Conservation (phyloP, 2,888 invertebrate genomes). For the Cremastobaeus sp. region DNA sequence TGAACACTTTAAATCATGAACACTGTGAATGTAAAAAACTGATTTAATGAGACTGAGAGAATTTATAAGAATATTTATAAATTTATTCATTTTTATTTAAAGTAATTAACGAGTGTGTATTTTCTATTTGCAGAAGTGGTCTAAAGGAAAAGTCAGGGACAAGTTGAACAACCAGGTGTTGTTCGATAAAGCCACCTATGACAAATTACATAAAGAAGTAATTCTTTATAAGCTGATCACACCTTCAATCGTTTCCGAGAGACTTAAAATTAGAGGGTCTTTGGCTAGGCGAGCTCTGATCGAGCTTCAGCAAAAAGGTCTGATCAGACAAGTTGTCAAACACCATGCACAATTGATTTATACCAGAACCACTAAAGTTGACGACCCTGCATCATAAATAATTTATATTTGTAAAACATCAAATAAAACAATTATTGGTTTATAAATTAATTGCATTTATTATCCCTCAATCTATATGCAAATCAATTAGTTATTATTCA, state of each 20-base stretch:
- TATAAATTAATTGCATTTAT: too few species aligned
- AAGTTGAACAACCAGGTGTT: conserved; percentile 99
- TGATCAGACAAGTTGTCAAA: conserved; percentile 97
- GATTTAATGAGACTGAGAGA: conserved; percentile 25
- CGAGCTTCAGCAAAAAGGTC: conserved; percentile 95
- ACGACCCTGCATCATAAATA: conserved; percentile 88
- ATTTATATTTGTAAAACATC: too few species aligned
- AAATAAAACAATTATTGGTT: too few species aligned
- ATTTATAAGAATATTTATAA: neutral
- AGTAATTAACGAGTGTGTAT: neutral
- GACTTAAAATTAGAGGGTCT: conserved; percentile 98
- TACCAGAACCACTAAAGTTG: conserved; percentile 96
- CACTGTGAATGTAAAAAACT: conserved; percentile 17
- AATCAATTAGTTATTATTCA: too few species aligned
- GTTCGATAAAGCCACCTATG: conserved; percentile 98
- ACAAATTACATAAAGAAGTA: conserved; percentile 97
- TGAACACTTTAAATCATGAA: conserved; percentile 10
- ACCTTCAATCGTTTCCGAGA: conserved; percentile 98
- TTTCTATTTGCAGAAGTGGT: conserved; percentile 17
- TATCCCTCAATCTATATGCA: too few species aligned
- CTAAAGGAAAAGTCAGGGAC: conserved; percentile 99
- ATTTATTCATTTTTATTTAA: neutral
- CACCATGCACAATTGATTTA: conserved; percentile 98
- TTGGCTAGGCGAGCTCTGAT: conserved; percentile 95
- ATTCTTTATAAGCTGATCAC: conserved; percentile 99